phyloP scores from a whole-genome alignment of 2,113 vertebrate genomes.

The Cephalopterus ornatus region DNA sequence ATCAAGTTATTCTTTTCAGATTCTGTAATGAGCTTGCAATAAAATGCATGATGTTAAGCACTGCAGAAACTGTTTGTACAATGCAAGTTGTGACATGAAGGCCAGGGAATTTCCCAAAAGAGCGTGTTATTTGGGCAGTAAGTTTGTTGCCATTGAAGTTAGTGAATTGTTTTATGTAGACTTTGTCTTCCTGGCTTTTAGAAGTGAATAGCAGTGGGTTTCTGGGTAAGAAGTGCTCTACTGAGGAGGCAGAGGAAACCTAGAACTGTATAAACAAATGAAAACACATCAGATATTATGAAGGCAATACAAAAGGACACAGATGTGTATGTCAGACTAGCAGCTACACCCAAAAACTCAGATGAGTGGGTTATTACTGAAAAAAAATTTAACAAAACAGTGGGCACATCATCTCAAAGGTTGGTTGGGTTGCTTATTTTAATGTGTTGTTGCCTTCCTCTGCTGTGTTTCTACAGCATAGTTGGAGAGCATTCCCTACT shows the following conservation, averaged over 20 bases:
- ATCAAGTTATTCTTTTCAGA: not conserved
- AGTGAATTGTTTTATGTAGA: not conserved
- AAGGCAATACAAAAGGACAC: not conserved
- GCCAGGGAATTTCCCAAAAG: not conserved
- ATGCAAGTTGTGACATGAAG: not conserved
- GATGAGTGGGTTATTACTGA: not conserved
- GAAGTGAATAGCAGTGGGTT: not conserved
- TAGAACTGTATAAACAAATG: not conserved
- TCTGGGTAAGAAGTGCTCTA: not conserved
- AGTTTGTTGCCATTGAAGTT: not conserved
- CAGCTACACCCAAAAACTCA: not conserved
- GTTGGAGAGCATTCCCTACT: not conserved
- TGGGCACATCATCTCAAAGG: not conserved
- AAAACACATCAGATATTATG: not conserved
- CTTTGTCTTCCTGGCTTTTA: not conserved
- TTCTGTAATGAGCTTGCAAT: not conserved
- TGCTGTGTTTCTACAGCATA: not conserved
- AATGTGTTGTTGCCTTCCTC: not conserved
- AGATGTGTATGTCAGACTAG: fast-evolving
- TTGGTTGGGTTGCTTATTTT: not conserved
- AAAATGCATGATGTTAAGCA: not conserved
- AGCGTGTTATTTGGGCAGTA: not conserved
- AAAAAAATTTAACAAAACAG: not conserved
- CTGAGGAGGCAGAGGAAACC: not conserved
- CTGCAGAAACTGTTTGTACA: not conserved